Conservation (phyloP, 2,888 invertebrate species). For the Cyclophora albipunctata region DNA sequence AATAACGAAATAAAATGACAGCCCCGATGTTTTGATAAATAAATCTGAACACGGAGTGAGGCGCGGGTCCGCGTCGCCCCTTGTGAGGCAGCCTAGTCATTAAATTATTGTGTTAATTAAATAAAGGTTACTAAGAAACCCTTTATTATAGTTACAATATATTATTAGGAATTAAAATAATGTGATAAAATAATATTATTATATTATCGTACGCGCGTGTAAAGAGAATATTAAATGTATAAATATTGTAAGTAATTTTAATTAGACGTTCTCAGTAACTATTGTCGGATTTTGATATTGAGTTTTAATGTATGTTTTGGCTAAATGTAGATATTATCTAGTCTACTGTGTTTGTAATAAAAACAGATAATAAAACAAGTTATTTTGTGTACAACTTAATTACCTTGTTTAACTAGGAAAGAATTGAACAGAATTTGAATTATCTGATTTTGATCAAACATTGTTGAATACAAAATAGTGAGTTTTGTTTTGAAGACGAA, state of each 20-base stretch:
- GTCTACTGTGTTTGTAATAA: conserved; percentile 27
- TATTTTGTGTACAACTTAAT: conserved; percentile 5
- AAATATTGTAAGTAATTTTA: conserved; percentile 45
- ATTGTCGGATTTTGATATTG: conserved; percentile 31
- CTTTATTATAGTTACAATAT: conserved; percentile 12
- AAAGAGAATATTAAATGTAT: conserved; percentile 39
- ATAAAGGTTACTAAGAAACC: conserved; percentile 42
- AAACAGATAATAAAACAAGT: conserved; percentile 16
- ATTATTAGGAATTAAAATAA: conserved; percentile 26
- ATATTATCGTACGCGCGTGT: conserved; percentile 36
- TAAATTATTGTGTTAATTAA: conserved; percentile 58
- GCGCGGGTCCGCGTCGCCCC: too few species aligned
- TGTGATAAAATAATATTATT: conserved; percentile 39
- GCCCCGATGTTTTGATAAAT: too few species aligned
- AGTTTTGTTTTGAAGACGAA: conserved; percentile 5
- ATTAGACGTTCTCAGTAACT: too few species aligned
- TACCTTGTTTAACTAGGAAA: too few species aligned
- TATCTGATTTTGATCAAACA: background rate
- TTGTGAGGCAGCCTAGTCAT: conserved; percentile 35
- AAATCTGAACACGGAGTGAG: too few species aligned
- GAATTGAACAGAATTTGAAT: too few species aligned
- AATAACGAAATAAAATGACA: too few species aligned
- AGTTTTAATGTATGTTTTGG: too few species aligned
- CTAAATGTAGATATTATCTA: conserved; percentile 34
- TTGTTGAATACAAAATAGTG: conserved; percentile 9